Evolutionary conservation across 2,113 vertebrate species (phyloP), one percentile per base, ranked within the genome.

Genomic region (Periophthalmus modestus): DNA sequence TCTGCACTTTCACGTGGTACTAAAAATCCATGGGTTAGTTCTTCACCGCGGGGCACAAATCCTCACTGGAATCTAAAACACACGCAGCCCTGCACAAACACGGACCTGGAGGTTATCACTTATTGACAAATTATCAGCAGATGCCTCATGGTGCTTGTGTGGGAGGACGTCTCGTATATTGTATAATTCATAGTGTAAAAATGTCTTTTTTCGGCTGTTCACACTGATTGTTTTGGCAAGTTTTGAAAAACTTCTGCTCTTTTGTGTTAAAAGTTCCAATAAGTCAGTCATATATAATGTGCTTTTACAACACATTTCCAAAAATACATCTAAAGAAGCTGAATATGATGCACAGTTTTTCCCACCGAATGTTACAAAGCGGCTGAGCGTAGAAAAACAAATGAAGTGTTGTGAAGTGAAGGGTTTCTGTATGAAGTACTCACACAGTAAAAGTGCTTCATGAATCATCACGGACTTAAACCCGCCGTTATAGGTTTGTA

Each of bases 1-100:
- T 54, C 59, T 50, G 55, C 68, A 79, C 36, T 72, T 82, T 43
- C 28, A 55, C 21, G 11, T 69, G 23, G 72, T 12, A 58, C 18
- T 2, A 67, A 69, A 52, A 47, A 58, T 13, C 34, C 24, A 73
- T 21, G 2, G 68, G 18, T 59, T 28, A 0, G 18, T 23, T 68
- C 36, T 63, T 55, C 71, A 7, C 19, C 33, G 18, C 19, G n/a
- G 24, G 52, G 70, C 59, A 15, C 24, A 70, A 23, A 23, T 5
- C 23, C 43, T 33, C 19, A 68, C 12, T 65, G 28, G 57, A 28
- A 67, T 55, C 12, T 59, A 24, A 61, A 59, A 34, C 13, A 23
- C 50, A 28, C 43, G 5, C n/a, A 71, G 5, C 57, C 36, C 6
- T 66, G 11, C 59, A 4, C 68, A 61, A 24, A 48, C 9, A 34